Percentiles rank a stretch among this genome's conserved stretches.
Evolutionary conservation across 2,888 invertebrate genomes (phyloP).

Genomic region (Melikaiella ostensackeni): DNA sequence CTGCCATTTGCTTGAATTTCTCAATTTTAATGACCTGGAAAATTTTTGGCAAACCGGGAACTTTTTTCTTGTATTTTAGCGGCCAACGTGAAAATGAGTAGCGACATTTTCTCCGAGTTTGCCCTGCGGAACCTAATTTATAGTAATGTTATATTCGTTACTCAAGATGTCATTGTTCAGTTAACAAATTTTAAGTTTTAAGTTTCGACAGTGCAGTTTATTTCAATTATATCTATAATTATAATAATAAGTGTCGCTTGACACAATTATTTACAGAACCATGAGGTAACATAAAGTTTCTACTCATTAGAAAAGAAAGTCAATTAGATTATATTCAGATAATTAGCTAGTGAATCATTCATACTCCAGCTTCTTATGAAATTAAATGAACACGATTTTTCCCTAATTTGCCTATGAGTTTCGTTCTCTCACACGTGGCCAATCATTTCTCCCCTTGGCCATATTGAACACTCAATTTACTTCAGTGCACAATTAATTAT

Average conservation of each 20-base stretch:
- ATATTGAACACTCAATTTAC: slow-evolving; percentile 9
- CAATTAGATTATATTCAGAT: neutral
- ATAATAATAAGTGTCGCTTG: neutral
- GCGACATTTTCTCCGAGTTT: too few relatives aligned
- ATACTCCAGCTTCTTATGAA: slow-evolving; percentile 8
- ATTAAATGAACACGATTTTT: neutral
- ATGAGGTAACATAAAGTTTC: neutral
- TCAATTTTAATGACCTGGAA: too few relatives aligned
- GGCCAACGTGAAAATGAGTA: too few relatives aligned
- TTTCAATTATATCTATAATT: neutral
- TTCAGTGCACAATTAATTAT: slow-evolving; percentile 10
- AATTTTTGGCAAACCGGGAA: too few relatives aligned
- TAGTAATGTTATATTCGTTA: neutral
- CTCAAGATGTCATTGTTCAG: neutral
- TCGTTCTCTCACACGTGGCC: neutral
- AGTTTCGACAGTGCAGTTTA: neutral
- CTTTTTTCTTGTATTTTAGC: too few relatives aligned
- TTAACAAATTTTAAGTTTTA: too few relatives aligned
- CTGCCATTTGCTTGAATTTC: too few relatives aligned
- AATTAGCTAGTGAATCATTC: neutral
- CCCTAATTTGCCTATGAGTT: neutral
- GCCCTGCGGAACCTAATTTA: neutral
- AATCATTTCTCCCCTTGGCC: neutral
- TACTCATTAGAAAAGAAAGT: slow-evolving; percentile 3
- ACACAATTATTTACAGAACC: neutral